Percentiles rank a stretch among this genome's conserved stretches.
These are phyloP conservation scores for Sorex araneus DNA, from an alignment of 2,113 vertebrate species.

Conservation along the genomic window DNA sequence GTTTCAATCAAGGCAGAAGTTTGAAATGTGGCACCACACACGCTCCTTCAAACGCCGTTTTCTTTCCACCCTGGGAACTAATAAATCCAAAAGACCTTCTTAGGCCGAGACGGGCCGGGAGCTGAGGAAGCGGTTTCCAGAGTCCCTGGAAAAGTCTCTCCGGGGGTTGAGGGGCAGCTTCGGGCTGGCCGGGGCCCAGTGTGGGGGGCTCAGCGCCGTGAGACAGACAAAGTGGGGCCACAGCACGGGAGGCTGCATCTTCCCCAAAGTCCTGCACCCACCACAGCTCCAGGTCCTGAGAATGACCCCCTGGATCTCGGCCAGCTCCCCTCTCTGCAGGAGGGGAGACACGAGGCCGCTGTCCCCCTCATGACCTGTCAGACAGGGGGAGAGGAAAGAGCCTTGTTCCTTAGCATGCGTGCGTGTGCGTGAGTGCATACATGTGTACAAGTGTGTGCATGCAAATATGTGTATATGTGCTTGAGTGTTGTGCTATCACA, in stretches of 20 bases:
- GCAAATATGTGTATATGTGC: too few relatives aligned
- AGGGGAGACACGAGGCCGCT: neutral
- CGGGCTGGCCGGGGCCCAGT: neutral
- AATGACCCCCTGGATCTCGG: neutral
- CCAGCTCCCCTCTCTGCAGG: neutral
- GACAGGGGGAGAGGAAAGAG: too few relatives aligned
- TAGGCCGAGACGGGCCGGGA: conserved; percentile 68
- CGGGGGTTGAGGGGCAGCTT: neutral
- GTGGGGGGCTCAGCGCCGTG: too few relatives aligned
- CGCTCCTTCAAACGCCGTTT: conserved; percentile 73
- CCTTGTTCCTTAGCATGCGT: too few relatives aligned
- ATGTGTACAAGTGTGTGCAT: too few relatives aligned
- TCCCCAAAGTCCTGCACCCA: neutral
- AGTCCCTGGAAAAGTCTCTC: neutral
- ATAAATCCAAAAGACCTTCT: conserved; percentile 82
- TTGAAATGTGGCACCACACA: conserved; percentile 79
- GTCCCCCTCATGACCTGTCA: neutral
- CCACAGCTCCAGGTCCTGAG: neutral
- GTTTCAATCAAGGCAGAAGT: conserved; percentile 79
- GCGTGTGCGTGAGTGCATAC: too few relatives aligned
- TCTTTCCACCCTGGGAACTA: conserved; percentile 68
- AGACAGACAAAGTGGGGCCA: too few relatives aligned
- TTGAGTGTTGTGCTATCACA: too few relatives aligned
- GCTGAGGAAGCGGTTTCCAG: conserved; percentile 77
- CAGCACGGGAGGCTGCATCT: neutral